Evolutionary conservation across 2,888 invertebrate genomes (phyloP).

Genomic region (Euphydryas editha): DNA sequence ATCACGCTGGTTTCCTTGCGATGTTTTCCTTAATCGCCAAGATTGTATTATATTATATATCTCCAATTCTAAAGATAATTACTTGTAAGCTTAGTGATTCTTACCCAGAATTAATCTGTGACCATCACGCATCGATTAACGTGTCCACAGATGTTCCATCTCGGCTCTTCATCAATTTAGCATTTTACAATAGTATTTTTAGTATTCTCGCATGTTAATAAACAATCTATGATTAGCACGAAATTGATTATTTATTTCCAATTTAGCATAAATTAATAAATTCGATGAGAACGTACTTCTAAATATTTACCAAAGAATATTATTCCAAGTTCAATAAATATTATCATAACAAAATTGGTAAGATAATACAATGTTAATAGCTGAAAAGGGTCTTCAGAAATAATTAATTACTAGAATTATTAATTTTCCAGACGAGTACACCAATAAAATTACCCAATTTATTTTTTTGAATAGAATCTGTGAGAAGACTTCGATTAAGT

Average conservation of each 20-base stretch:
- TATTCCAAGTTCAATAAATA: constrained; percentile 17
- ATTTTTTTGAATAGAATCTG: constrained; percentile 5
- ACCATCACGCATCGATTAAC: too few relatives aligned
- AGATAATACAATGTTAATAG: constrained; percentile 43
- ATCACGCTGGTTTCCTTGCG: too few relatives aligned
- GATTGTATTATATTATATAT: too few relatives aligned
- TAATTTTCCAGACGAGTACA: constrained; percentile 53
- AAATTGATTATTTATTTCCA: neutral
- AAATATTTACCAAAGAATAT: neutral
- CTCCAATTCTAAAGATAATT: too few relatives aligned
- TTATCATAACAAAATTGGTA: constrained; percentile 33
- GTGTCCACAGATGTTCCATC: too few relatives aligned
- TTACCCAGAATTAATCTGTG: too few relatives aligned
- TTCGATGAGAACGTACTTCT: neutral
- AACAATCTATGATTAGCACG: too few relatives aligned
- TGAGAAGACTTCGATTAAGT: constrained; percentile 4
- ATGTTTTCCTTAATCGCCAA: too few relatives aligned
- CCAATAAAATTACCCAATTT: constrained; percentile 14
- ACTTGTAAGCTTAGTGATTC: too few relatives aligned
- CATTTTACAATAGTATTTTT: too few relatives aligned
- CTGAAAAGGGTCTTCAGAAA: constrained; percentile 46
- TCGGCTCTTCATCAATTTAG: too few relatives aligned
- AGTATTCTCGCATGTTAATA: too few relatives aligned
- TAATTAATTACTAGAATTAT: constrained; percentile 62
- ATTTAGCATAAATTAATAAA: neutral